These are phyloP conservation scores for Dryobates pubescens DNA, from an alignment of 2,797 vertebrate genomes.

Conservation along the genomic window DNA sequence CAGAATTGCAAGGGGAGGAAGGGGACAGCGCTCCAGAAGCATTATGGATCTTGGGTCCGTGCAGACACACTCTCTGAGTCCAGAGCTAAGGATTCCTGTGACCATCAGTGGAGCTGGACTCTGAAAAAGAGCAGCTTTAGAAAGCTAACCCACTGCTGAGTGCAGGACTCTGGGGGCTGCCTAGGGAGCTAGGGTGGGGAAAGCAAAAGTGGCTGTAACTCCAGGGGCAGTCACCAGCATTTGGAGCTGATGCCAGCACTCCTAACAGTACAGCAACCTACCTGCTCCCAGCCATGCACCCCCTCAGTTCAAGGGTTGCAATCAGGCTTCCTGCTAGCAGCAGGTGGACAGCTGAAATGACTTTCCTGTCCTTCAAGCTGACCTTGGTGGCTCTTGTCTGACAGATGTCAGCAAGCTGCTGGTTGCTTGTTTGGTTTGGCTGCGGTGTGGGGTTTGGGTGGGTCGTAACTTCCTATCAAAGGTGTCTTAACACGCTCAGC, in stretches of 20 bases:
- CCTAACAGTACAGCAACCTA: background rate
- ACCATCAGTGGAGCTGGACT: background rate
- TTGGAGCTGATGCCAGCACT: background rate
- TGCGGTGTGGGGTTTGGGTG: constrained; percentile 21
- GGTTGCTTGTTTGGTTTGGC: constrained; percentile 57
- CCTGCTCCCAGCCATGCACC: rapidly evolving
- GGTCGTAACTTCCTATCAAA: constrained; percentile 39
- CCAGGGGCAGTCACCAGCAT: background rate
- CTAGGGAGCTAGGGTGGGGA: background rate
- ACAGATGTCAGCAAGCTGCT: constrained; percentile 16
- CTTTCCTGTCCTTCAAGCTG: background rate
- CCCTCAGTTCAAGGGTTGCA: background rate
- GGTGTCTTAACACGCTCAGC: constrained; percentile 61
- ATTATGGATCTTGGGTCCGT: rapidly evolving
- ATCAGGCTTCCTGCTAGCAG: background rate
- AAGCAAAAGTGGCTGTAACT: background rate
- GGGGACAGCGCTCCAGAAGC: background rate
- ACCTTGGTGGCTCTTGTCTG: constrained; percentile 7
- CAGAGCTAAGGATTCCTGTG: background rate
- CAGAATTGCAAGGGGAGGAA: background rate
- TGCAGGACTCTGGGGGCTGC: background rate
- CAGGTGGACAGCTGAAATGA: background rate
- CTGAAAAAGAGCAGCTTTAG: background rate
- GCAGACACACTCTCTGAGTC: background rate
- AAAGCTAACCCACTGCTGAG: background rate